Base-by-base conservation (phyloP, 2,888 invertebrate species). In the Lottia gigantea region DNA sequence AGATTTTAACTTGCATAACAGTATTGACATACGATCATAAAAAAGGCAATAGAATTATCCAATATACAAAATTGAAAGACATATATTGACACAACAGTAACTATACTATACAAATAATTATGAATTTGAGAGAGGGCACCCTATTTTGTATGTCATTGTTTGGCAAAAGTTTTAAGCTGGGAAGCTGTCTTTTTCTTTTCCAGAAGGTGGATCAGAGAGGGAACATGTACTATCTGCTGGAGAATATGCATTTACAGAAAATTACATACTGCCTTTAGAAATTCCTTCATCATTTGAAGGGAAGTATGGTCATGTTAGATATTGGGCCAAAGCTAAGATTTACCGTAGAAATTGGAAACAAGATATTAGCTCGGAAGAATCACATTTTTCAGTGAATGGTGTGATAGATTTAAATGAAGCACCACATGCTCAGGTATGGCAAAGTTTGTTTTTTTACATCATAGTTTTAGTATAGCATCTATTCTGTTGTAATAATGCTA, bases 211-310 rank as follows among this genome's bases (percentile, higher is more conserved):
- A 23, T 55, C 55, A 12, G 19, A 19, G 23, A 23, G 23, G 23
- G 55, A 55, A 55, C 55, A 55, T 19, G 11, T 55, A 55, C 23
- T 55, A 14, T 23, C 55, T 23, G 55, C 55, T 23, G 55, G 55
- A 23, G 55, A 55, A 55, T 55, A 55, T 8, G 23, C 55, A 23
- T 55, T 55, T 55, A 55, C 55, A 23, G 55, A 55, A 55, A 19
- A 19, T 23, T 55, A 55, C 23, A 55, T 55, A 23, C 23, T 55
- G 23, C 55, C 55, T 23, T 23, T 23, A 55, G 23, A 55, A 19
- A 55, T 55, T 55, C 55, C 55, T 23, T 55, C 55, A 55, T 55
- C 55, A 55, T 55, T 23, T 55, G 55, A 55, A 55, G 55, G 55
- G 23, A 23, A 55, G 19, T 55, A 55, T 23, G 55, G 55, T 55